Percentiles rank a stretch among this genome's conserved stretches.
Conservation (phyloP, 2,113 vertebrate species). For the Oncorhynchus kisutch region DNA sequence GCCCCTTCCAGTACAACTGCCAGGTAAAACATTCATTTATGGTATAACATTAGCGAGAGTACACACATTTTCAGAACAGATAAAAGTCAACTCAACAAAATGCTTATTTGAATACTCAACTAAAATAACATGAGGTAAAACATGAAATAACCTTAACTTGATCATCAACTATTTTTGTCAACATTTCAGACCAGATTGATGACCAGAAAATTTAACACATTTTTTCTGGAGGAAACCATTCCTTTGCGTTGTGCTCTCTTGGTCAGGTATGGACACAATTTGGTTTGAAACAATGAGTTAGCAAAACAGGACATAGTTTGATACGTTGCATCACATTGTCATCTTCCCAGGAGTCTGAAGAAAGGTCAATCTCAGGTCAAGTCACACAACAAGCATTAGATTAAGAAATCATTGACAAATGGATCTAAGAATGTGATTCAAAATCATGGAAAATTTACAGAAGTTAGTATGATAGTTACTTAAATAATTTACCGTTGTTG, state of each 20-base stretch:
- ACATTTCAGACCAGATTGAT: conserved; percentile 51
- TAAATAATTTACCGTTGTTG: neutral
- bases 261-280: conserved; percentile 39
- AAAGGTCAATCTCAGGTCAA: neutral
- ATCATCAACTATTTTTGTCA: neutral
- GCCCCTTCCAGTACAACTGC: conserved; percentile 51
- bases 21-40: neutral
- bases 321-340: neutral
- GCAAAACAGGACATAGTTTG: neutral
- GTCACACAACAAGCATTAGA: conserved; percentile 15
- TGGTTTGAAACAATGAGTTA: neutral
- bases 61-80: conserved; percentile 13
- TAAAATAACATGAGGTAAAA: too few relatives aligned
- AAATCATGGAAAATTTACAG: conserved; percentile 33
- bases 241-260: conserved; percentile 42
- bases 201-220: conserved; percentile 36
- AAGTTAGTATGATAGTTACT: conserved; percentile 28
- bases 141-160: neutral
- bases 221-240: conserved; percentile 59
- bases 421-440: conserved; percentile 14
- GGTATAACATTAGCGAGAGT: neutral
- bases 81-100: neutral
- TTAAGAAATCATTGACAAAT: conserved; percentile 29
- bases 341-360: conserved; percentile 19
- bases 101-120: neutral